Percentiles rank a stretch among this genome's conserved stretches.
These are phyloP conservation scores for Whitmania pigra DNA, from an alignment of 1,140 invertebrate species.

Conservation along the genomic window DNA sequence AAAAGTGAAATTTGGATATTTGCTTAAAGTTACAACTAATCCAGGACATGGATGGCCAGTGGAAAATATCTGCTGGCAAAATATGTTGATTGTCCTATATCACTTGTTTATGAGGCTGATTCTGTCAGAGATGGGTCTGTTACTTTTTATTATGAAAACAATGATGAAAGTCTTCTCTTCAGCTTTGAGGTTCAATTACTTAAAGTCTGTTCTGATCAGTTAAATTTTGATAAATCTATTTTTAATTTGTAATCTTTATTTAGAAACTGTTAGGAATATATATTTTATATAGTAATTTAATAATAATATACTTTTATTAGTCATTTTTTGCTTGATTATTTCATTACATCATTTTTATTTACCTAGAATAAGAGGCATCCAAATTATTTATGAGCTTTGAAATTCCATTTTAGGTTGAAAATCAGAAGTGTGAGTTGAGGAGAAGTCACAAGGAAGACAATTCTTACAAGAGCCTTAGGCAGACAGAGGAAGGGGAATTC, in stretches of 20 bases:
- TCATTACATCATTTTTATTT: not conserved
- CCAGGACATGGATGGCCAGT: slow-evolving; percentile 40
- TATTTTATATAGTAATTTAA: too few relatives aligned
- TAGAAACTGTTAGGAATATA: too few relatives aligned
- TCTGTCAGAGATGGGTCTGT: slow-evolving; percentile 46
- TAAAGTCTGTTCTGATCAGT: too few relatives aligned
- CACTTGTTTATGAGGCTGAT: slow-evolving; percentile 45
- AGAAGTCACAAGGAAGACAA: not conserved
- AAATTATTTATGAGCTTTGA: slow-evolving; percentile 28
- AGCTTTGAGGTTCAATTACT: not conserved
- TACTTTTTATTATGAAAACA: slow-evolving; percentile 47
- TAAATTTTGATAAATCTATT: too few relatives aligned
- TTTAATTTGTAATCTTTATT: too few relatives aligned
- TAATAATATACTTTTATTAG: too few relatives aligned
- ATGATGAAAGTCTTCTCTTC: slow-evolving; percentile 33
- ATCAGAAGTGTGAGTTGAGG: not conserved
- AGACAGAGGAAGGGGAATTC: slow-evolving; percentile 46
- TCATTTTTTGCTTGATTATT: too few relatives aligned
- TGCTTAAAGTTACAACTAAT: not conserved
- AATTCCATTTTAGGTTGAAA: not conserved
- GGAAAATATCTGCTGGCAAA: slow-evolving; percentile 42
- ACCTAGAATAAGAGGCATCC: slow-evolving; percentile 2
- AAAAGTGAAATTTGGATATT: not conserved
- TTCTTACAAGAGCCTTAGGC: slow-evolving; percentile 39
- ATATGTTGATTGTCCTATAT: slow-evolving; percentile 44